Evolutionary conservation across 2,113 vertebrate genomes (phyloP).

Genomic region (Micromys minutus): DNA sequence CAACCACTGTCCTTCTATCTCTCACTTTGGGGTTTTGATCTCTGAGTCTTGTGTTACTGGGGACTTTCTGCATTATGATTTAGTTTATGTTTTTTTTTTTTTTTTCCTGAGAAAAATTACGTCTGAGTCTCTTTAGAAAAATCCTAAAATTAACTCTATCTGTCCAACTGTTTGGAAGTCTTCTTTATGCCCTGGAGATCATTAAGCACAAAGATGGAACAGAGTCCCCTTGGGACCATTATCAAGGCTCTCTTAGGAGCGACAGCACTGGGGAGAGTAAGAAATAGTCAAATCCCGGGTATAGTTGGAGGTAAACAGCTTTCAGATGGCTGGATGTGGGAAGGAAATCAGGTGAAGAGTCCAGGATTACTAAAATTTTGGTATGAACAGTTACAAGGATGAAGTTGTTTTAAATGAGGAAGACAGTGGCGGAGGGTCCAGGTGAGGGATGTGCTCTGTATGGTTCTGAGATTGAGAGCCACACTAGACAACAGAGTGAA

Average conservation of each 20-base stretch:
- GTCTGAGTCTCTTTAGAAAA: too few relatives aligned
- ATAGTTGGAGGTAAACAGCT: neutral
- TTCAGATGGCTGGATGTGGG: neutral
- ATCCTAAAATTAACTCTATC: too few relatives aligned
- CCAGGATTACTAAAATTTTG: neutral
- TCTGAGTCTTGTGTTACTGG: too few relatives aligned
- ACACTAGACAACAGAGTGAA: neutral
- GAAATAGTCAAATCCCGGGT: neutral
- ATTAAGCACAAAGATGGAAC: neutral
- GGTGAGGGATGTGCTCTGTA: neutral
- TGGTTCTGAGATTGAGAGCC: neutral
- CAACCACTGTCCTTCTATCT: too few relatives aligned
- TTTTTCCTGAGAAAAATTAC: too few relatives aligned
- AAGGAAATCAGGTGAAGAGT: neutral
- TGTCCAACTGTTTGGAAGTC: too few relatives aligned
- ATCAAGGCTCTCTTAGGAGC: neutral
- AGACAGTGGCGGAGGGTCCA: too few relatives aligned
- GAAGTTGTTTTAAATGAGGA: neutral
- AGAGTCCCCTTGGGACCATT: neutral
- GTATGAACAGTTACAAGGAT: neutral
- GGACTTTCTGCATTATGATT: too few relatives aligned
- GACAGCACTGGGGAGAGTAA: neutral
- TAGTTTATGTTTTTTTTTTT: too few relatives aligned
- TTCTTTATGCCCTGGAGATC: too few relatives aligned
- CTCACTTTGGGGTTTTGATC: too few relatives aligned